Base-by-base conservation (phyloP, 2,888 invertebrate genomes). In the Ferdinandea cuprea region DNA sequence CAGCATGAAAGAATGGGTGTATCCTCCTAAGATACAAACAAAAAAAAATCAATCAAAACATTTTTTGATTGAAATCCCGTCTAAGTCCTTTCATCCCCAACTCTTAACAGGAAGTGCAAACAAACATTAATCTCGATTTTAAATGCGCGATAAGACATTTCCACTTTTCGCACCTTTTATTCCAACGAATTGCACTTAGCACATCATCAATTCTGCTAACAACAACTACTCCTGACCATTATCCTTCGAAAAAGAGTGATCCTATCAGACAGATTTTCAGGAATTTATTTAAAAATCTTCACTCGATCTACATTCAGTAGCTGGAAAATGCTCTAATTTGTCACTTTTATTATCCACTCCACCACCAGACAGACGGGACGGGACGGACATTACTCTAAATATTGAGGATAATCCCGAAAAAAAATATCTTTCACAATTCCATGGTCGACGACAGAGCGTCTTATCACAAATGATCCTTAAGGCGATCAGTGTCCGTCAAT, bases 321-420 rank as follows among this genome's bases (percentile, higher is more conserved):
- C 76, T 17, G 21, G 19, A 50, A 50, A 42, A 58, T 52, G 63
- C 17, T 68, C 56, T 50, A 61, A 11, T 17, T 61, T 83, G 8
- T 59, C 48, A 42, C 42, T 68, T 48, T 48, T 25, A 76, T 59
- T 76, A 81, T 83, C 72, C 78, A 35, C 50, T 42, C 50, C 8
- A 9, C n/a, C 66, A 68, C 58, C 79, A 72, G 52, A 59, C 37
- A 56, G 46, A 59, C 42, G 25, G 44, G 58, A 35, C 68, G 37
- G 44, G 19, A 46, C 13, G 40, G 37, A 44, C 30, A 35, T 35
- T 78, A 78, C 83, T 73, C 78, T 83, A 73, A 63, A 78, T 83
- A 78, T 58, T 78, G 17, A n/a, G 78, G 83, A 83, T 83, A 54
- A 83, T 83, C 77, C 76, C 28, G 19, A 25, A 61, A 69, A 35